Percentiles rank a stretch among this genome's conserved stretches.
Conservation (phyloP, 1,140 invertebrate species). For the Caenorhabditis remanei region DNA sequence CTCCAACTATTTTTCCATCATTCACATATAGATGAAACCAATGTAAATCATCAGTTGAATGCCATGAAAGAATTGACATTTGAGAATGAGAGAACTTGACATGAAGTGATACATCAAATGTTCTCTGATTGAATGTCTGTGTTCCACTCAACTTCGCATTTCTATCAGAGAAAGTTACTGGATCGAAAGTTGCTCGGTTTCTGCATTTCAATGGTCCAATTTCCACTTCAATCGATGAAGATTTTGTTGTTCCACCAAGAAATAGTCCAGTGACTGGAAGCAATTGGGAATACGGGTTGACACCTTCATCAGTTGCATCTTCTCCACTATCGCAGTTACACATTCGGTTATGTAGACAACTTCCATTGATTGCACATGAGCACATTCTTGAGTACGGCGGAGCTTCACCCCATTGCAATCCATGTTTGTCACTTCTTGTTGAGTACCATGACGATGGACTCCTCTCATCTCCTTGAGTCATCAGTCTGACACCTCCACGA, state of each 20-base stretch:
- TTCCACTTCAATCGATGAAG: slow-evolving; percentile 68
- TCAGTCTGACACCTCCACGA: slow-evolving; percentile 72
- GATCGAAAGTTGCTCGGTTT: slow-evolving; percentile 74
- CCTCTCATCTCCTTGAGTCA: slow-evolving; percentile 74
- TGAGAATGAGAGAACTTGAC: slow-evolving; percentile 72
- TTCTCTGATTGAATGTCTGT: slow-evolving; percentile 69
- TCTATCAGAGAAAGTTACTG: slow-evolving; percentile 75
- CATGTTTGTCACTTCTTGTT: slow-evolving; percentile 76
- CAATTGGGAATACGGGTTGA: slow-evolving; percentile 73
- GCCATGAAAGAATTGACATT: slow-evolving; percentile 76
- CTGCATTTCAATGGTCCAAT: slow-evolving; percentile 73
- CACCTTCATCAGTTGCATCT: slow-evolving; percentile 74
- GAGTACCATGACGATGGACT: slow-evolving; percentile 76
- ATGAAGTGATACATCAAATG: slow-evolving; percentile 75
- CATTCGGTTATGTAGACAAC: slow-evolving; percentile 70
- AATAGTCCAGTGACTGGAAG: slow-evolving; percentile 76
- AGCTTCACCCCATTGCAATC: slow-evolving; percentile 75
- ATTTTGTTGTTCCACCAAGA: slow-evolving; percentile 72
- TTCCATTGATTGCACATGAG: slow-evolving; percentile 75
- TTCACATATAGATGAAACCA: slow-evolving; percentile 77
- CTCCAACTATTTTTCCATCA: slow-evolving; percentile 66
- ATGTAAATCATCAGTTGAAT: slow-evolving; percentile 74
- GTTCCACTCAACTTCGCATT: slow-evolving; percentile 73
- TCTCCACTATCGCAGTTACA: slow-evolving; percentile 76
- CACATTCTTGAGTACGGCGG: slow-evolving; percentile 76